Conservation (phyloP, 2,888 invertebrate genomes). For the Globia sparganii region DNA sequence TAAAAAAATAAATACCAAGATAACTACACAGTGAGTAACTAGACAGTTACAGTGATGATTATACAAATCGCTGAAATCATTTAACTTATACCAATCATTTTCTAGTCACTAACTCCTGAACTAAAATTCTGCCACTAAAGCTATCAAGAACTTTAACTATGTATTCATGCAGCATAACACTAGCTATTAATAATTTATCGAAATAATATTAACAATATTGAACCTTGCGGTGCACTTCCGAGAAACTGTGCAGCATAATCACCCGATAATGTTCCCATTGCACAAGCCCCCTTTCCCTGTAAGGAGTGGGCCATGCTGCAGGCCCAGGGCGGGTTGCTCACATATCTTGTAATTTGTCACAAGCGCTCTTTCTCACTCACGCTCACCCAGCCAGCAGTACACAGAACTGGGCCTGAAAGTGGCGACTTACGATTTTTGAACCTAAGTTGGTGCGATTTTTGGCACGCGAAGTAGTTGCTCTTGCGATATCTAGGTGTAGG, state of each 20-base stretch:
- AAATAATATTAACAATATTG: constrained; percentile 31
- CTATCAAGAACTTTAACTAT: constrained; percentile 72
- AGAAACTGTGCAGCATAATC: neutral
- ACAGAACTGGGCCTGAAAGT: too few species aligned
- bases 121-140: constrained; percentile 74
- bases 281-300: neutral
- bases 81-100: constrained; percentile 30
- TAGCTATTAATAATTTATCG: constrained; percentile 51
- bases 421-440: too few species aligned
- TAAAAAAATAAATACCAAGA: too few species aligned
- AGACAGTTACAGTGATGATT: neutral
- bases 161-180: constrained; percentile 41
- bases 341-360: too few species aligned
- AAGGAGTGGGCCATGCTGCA: neutral
- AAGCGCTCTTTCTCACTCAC: too few species aligned
- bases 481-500: too few species aligned
- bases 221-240: neutral
- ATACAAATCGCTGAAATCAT: neutral
- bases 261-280: neutral
- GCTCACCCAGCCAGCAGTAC: too few species aligned
- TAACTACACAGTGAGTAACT: too few species aligned
- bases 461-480: too few species aligned
- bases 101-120: constrained; percentile 67
- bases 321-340: too few species aligned
- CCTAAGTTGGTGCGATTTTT: too few species aligned